phyloP scores from a whole-genome alignment of 2,113 vertebrate species.

The Trogon surrucura region DNA sequence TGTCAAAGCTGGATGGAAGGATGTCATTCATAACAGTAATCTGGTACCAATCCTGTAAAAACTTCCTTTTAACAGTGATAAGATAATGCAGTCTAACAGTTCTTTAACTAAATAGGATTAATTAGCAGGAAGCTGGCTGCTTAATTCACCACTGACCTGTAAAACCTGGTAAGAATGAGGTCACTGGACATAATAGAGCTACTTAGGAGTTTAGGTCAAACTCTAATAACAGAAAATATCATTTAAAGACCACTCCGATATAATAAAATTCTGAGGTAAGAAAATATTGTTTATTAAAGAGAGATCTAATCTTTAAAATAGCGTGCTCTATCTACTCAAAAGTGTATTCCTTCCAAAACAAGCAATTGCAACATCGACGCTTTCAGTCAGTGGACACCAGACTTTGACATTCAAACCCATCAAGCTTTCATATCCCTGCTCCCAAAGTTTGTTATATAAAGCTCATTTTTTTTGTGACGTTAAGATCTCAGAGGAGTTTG shows the following conservation, averaged over 20 bases:
- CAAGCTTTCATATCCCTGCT: constrained; percentile 18
- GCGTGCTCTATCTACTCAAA: constrained; percentile 33
- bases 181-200: constrained; percentile 69
- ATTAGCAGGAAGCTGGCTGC: constrained; percentile 76
- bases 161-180: constrained; percentile 69
- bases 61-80: constrained; percentile 74
- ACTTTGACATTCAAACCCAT: constrained; percentile 62
- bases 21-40: constrained; percentile 64
- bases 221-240: constrained; percentile 40
- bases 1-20: constrained; percentile 15
- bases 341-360: constrained; percentile 65
- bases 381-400: constrained; percentile 54
- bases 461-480: background rate
- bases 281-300: constrained; percentile 58
- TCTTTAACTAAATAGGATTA: constrained; percentile 77
- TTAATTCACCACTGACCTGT: constrained; percentile 75
- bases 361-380: constrained; percentile 71
- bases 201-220: constrained; percentile 73
- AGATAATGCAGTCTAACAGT: constrained; percentile 74
- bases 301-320: constrained; percentile 60
- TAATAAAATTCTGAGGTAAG: constrained; percentile 34
- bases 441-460: constrained; percentile 20
- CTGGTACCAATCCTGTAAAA: constrained; percentile 63
- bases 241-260: constrained; percentile 66
- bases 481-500: background rate